These are phyloP conservation scores for Rhabdomys pumilio DNA, from an alignment of 2,797 vertebrate genomes.

Conservation along the genomic window DNA sequence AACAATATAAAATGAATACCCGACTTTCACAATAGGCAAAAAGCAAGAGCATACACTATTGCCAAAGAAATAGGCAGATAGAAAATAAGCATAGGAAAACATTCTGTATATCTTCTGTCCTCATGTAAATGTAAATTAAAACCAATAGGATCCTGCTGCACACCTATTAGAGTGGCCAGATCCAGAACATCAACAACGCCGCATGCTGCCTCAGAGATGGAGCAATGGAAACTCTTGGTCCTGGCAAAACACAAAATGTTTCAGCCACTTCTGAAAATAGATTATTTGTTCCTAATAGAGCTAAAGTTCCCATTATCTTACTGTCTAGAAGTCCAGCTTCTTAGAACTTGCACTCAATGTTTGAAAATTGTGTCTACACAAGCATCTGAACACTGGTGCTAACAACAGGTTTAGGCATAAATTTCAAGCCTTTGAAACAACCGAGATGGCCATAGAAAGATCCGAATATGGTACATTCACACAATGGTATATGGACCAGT, in stretches of 20 bases:
- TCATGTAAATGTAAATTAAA: background rate
- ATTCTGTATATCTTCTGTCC: background rate
- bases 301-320: background rate
- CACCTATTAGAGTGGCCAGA: background rate
- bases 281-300: background rate
- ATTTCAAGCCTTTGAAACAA: background rate
- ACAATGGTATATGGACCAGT: background rate
- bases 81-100: background rate
- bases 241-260: background rate
- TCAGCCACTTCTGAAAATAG: background rate
- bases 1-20: background rate
- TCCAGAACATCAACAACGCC: too few species aligned
- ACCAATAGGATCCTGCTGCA: background rate
- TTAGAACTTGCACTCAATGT: background rate
- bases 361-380: background rate
- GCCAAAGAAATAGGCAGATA: background rate
- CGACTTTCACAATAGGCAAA: background rate
- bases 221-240: background rate
- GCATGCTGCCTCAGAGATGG: background rate
- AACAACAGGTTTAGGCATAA: background rate
- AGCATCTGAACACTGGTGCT: background rate
- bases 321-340: background rate
- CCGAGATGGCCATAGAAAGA: background rate
- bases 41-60: background rate
- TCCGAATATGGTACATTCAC: background rate